phyloP scores from a whole-genome alignment of 2,113 vertebrate genomes.

The Edolisoma coerulescens region DNA sequence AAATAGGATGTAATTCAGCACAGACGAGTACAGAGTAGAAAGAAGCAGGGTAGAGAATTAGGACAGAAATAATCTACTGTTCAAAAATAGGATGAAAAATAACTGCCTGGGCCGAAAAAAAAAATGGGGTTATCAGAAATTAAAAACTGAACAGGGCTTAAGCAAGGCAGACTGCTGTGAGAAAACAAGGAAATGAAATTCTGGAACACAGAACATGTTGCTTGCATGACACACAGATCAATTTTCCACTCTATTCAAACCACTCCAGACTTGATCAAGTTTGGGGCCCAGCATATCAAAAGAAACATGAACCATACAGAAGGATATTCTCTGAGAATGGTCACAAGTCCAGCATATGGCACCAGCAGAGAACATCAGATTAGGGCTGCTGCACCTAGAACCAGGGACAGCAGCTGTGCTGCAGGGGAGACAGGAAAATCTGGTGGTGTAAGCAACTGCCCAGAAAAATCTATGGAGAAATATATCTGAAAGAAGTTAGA shows the following conservation, averaged over 20 bases:
- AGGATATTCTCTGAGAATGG: not conserved
- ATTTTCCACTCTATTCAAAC: not conserved
- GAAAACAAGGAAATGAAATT: not conserved
- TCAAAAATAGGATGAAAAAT: constrained; percentile 24
- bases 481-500: not conserved
- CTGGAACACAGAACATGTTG: not conserved
- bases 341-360: not conserved
- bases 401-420: not conserved
- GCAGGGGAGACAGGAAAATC: not conserved
- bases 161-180: not conserved
- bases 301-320: not conserved
- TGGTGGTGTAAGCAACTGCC: not conserved
- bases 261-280: not conserved
- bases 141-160: not conserved
- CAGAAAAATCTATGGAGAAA: not conserved
- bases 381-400: not conserved
- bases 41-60: not conserved
- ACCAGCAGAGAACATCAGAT: not conserved
- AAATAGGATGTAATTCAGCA: not conserved
- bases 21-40: not conserved
- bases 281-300: not conserved
- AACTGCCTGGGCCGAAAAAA: not conserved
- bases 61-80: not conserved
- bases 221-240: not conserved
- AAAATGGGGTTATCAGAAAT: not conserved